These are phyloP conservation scores for Vespertilio murinus DNA, from an alignment of 2,797 vertebrate species.

Conservation along the genomic window DNA sequence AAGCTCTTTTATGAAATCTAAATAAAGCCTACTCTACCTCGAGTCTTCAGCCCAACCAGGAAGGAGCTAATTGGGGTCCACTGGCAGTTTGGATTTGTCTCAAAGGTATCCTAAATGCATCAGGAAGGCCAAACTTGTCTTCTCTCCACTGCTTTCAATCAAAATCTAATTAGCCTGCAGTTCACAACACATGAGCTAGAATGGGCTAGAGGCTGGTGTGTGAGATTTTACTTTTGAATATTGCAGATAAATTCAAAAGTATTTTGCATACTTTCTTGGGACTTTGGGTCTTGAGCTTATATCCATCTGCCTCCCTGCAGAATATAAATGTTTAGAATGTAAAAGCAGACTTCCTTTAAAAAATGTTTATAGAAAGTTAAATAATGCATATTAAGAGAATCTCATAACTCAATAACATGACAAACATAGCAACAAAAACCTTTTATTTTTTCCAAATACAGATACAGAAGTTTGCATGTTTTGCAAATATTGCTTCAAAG, in stretches of 20 bases:
- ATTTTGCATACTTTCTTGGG: background rate
- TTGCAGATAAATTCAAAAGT: background rate
- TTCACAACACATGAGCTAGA: background rate
- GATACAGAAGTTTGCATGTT: constrained; percentile 85
- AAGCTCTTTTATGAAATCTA: background rate
- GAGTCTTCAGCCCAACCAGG: background rate
- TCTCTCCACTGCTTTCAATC: constrained; percentile 6
- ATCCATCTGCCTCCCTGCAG: background rate
- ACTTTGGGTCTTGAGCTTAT: constrained; percentile 22
- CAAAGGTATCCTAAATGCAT: background rate
- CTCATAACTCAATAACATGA: constrained; percentile 29
- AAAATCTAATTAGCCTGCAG: background rate
- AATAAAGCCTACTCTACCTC: background rate
- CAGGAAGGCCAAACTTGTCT: background rate
- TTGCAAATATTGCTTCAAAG: constrained; percentile 84
- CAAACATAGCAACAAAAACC: constrained; percentile 81
- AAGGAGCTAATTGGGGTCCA: background rate
- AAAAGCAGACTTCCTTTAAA: constrained; percentile 24
- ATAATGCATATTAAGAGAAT: constrained; percentile 10
- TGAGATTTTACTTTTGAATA: background rate
- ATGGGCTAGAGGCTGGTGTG: background rate
- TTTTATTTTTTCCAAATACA: constrained; percentile 86
- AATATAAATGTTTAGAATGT: background rate
- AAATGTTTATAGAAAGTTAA: background rate
- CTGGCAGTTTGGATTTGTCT: background rate